These are phyloP conservation scores for Porites australiensis DNA, from an alignment of 64 coral and sea anemone genomes.

Conservation along the genomic window DNA sequence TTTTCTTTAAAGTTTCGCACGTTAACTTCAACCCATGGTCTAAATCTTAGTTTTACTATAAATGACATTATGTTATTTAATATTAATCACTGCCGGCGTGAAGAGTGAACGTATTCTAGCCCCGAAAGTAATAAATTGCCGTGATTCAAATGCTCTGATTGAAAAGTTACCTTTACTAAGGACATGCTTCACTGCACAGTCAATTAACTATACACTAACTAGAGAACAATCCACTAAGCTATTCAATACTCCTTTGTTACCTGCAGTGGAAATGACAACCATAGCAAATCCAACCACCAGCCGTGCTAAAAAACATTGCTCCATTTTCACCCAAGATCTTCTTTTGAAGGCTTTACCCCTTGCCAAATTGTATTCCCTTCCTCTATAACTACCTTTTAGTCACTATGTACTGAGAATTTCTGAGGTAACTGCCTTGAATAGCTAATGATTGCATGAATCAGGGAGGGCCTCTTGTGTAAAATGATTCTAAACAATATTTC, in stretches of 20 bases:
- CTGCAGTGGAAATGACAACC: not conserved
- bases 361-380: not conserved
- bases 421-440: constrained; percentile 54
- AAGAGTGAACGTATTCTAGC: too few relatives aligned
- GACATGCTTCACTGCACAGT: constrained; percentile 2
- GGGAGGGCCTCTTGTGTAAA: constrained; percentile 14
- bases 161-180: not conserved
- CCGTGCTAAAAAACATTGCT: not conserved
- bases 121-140: too few relatives aligned
- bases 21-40: too few relatives aligned
- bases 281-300: constrained; percentile 7
- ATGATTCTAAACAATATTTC: constrained; percentile 34
- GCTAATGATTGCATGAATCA: constrained; percentile 20
- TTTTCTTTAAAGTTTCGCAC: too few relatives aligned
- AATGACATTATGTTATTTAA: too few relatives aligned
- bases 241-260: not conserved
- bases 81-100: too few relatives aligned
- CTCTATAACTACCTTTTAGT: not conserved
- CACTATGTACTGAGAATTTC: not conserved
- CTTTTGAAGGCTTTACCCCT: not conserved
- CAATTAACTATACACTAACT: not conserved
- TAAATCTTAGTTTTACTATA: too few relatives aligned
- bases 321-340: not conserved
- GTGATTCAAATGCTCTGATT: not conserved
- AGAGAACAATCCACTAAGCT: constrained; percentile 14